A percentile compares a stretch with the other conserved stretches of the same genome.
phyloP scores from a whole-genome alignment of 2,888 invertebrate genomes.

The Eupeodes latifasciatus region DNA sequence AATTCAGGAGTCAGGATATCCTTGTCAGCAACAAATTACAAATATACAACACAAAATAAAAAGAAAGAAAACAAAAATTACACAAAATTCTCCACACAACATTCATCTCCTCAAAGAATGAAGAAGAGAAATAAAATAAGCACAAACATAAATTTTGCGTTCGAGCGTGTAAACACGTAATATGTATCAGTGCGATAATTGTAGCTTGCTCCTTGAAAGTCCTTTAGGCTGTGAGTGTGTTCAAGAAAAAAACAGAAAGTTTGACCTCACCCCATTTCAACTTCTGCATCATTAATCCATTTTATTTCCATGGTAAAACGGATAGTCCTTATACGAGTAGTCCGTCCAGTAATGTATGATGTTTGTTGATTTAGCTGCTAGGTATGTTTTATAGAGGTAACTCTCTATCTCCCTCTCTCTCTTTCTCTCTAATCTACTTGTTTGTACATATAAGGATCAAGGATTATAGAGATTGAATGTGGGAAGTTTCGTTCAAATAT shows the following conservation, averaged over 20 bases:
- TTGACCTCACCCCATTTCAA: constrained; percentile 27
- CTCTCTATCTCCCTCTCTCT: neutral
- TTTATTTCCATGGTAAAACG: constrained; percentile 36
- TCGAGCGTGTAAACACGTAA: constrained; percentile 27
- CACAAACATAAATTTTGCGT: constrained; percentile 15
- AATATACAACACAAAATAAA: neutral
- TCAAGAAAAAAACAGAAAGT: neutral
- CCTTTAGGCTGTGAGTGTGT: neutral
- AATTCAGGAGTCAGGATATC: constrained; percentile 1
- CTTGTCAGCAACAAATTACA: constrained; percentile 19
- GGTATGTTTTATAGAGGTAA: neutral
- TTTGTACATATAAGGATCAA: neutral
- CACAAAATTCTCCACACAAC: constrained; percentile 1
- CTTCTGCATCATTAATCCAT: constrained; percentile 52
- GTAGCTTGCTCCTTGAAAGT: constrained; percentile 7
- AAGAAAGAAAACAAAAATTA: neutral
- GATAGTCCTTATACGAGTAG: neutral
- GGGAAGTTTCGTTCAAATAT: constrained; percentile 48
- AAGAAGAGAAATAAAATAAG: neutral
- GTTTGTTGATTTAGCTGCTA: neutral
- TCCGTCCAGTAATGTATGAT: neutral
- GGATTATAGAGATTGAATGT: constrained; percentile 43
- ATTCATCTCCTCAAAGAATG: constrained; percentile 23
- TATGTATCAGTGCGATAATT: constrained; percentile 46
- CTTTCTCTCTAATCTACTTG: neutral